Conservation (phyloP, 2,888 invertebrate genomes). For the Dolomedes plantarius region DNA sequence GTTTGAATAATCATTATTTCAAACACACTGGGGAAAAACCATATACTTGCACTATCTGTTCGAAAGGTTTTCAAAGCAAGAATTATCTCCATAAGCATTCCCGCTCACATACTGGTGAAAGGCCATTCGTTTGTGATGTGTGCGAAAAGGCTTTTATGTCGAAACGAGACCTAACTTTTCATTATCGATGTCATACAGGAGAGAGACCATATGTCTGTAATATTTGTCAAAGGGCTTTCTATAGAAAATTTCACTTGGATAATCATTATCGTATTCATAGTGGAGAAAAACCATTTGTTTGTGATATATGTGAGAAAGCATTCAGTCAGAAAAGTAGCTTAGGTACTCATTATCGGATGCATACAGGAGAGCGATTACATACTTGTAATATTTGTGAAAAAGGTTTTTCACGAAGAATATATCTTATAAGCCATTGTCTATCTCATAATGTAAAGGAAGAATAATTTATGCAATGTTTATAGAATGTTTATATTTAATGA, state of each 20-base stretch:
- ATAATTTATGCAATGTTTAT: too few species aligned
- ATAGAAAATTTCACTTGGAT: too few species aligned
- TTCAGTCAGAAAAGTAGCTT: background rate
- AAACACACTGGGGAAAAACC: background rate
- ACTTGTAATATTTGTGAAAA: background rate
- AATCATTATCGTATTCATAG: conserved; percentile 34
- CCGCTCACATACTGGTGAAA: background rate
- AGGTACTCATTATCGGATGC: background rate
- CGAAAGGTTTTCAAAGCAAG: background rate
- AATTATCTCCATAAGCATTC: background rate
- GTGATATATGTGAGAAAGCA: background rate
- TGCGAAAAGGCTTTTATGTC: background rate
- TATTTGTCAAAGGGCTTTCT: conserved; percentile 37
- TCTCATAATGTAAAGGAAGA: too few species aligned
- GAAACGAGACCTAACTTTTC: background rate
- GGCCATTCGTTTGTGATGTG: background rate
- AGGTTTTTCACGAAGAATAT: background rate
- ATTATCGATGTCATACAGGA: too few species aligned
- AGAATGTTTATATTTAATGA: too few species aligned
- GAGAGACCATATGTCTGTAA: conserved; percentile 46
- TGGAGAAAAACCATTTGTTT: conserved; percentile 55
- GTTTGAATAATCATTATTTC: background rate
- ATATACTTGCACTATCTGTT: background rate
- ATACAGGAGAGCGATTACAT: background rate
- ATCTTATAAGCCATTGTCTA: too few species aligned